Evolutionary conservation across 2,888 invertebrate genomes (phyloP).

Genomic region (Neoaliturus tenellus): DNA sequence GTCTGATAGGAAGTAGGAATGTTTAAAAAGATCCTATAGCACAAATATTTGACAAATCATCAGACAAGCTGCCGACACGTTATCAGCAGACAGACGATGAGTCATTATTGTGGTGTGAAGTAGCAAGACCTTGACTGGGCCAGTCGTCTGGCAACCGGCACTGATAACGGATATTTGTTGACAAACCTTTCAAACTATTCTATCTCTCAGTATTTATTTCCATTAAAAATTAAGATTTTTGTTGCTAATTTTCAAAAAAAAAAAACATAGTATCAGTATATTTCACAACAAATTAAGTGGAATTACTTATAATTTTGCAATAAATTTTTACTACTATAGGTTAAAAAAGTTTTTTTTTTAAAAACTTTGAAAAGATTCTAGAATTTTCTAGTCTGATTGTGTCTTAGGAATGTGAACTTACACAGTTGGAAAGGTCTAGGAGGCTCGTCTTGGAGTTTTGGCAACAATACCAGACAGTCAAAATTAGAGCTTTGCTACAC

Average conservation of each 20-base stretch:
- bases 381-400: too few species aligned
- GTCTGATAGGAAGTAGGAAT: not conserved
- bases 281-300: too few species aligned
- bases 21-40: not conserved
- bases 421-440: not conserved
- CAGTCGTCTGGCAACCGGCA: not conserved
- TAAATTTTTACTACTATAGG: too few species aligned
- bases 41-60: constrained; percentile 1
- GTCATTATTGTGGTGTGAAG: not conserved
- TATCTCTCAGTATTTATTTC: too few species aligned
- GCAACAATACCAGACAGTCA: not conserved
- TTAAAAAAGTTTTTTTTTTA: too few species aligned
- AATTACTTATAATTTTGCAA: too few species aligned
- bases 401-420: not conserved
- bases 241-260: too few species aligned
- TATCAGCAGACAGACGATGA: not conserved
- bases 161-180: not conserved
- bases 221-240: too few species aligned
- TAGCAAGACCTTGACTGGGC: not conserved
- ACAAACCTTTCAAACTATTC: not conserved
- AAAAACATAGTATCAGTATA: too few species aligned
- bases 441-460: not conserved
- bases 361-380: too few species aligned
- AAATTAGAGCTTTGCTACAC: constrained; percentile 20
- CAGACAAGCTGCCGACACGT: not conserved